phyloP scores from a whole-genome alignment of 2,888 invertebrate species.

The Arge pagana region DNA sequence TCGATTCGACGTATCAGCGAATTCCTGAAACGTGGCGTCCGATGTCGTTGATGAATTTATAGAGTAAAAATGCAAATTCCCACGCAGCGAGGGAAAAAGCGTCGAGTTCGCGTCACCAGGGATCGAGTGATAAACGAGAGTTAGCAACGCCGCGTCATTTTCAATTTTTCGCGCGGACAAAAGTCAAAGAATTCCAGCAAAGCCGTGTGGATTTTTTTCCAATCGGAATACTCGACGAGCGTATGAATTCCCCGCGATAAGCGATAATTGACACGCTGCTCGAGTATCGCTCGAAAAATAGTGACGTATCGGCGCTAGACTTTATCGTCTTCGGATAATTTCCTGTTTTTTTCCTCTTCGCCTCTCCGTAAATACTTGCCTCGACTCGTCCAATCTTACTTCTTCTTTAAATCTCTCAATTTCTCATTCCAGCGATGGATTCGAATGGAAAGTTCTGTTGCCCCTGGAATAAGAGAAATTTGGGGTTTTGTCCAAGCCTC shows the following conservation, averaged over 20 bases:
- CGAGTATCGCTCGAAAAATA: no score
- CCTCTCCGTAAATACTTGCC: no score
- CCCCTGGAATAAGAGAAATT: neutral
- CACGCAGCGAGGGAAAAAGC: slow-evolving; percentile 1
- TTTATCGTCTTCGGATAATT: no score
- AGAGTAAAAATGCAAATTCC: slow-evolving; percentile 3
- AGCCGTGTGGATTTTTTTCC: no score
- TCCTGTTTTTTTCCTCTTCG: no score
- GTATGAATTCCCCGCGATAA: neutral
- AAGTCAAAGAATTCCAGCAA: slow-evolving; percentile 1
- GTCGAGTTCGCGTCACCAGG: neutral
- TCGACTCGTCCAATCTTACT: no score
- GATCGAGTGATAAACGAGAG: slow-evolving; percentile 12
- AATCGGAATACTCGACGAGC: no score
- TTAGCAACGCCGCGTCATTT: neutral
- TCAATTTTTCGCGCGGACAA: neutral
- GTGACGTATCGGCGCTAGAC: no score
- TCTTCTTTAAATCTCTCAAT: neutral
- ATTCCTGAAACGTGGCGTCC: neutral
- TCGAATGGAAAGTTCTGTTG: neutral
- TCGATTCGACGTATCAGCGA: no score
- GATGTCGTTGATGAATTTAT: slow-evolving; percentile 8
- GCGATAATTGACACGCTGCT: neutral
- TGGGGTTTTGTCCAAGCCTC: no score
- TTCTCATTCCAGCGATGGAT: neutral